These are phyloP conservation scores for Ochropacha duplaris DNA, from an alignment of 2,888 invertebrate genomes.

Conservation along the genomic window DNA sequence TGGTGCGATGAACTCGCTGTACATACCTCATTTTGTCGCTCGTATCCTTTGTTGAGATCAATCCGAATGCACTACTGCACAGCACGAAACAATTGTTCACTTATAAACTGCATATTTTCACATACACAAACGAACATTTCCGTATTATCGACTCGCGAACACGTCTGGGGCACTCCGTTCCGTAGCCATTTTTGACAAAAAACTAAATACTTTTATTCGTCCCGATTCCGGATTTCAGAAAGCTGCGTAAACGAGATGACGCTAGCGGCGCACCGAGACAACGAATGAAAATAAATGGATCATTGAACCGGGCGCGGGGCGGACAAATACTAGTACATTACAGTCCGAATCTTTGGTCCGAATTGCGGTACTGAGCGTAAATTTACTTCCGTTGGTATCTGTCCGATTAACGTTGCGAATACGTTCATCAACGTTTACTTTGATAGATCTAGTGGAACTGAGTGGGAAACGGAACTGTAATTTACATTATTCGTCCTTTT, in stretches of 20 bases:
- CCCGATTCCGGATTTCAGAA: constrained; percentile 69
- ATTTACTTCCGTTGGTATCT: constrained; percentile 21
- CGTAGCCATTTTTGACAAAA: constrained; percentile 80
- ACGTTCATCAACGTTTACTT: constrained; percentile 18
- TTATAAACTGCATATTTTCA: constrained; percentile 77
- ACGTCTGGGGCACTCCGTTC: constrained; percentile 58
- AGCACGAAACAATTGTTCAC: constrained; percentile 79
- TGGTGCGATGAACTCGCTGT: constrained; percentile 65
- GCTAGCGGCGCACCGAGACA: constrained; percentile 66
- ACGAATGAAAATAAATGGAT: constrained; percentile 62
- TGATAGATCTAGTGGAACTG: constrained; percentile 12
- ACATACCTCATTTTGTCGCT: constrained; percentile 80
- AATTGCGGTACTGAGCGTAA: constrained; percentile 15
- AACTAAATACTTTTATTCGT: constrained; percentile 59
- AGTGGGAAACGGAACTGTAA: constrained; percentile 51
- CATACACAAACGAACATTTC: constrained; percentile 67
- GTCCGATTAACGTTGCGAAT: constrained; percentile 18
- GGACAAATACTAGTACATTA: constrained; percentile 16
- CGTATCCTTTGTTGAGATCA: constrained; percentile 76
- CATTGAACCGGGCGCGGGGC: constrained; percentile 55
- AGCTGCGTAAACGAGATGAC: constrained; percentile 66
- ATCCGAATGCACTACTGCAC: constrained; percentile 79
- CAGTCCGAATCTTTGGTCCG: constrained; percentile 39
- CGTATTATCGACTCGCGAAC: constrained; percentile 61
- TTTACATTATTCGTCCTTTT: constrained; percentile 53